phyloP scores from a whole-genome alignment of 35 echinoderm and acorn worm genomes.

The Strongylocentrotus purpuratus region DNA sequence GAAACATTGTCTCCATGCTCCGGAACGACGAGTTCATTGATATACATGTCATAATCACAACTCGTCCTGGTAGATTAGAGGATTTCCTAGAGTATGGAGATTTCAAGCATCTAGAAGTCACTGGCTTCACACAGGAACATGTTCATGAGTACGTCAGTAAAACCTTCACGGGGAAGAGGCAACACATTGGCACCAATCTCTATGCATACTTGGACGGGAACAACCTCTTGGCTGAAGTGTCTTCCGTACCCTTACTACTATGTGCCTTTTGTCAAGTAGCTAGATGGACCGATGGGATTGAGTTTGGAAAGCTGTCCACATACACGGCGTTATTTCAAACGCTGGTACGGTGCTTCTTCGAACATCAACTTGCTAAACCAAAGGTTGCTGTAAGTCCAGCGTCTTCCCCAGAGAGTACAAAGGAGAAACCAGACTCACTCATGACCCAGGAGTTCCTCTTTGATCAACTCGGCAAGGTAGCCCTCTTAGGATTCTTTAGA shows the following conservation, averaged over 20 bases:
- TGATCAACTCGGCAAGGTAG: slow-evolving; percentile 56
- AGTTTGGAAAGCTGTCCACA: slow-evolving; percentile 53
- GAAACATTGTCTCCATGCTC: slow-evolving; percentile 53
- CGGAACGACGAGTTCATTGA: slow-evolving; percentile 32
- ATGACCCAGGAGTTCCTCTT: slow-evolving; percentile 43
- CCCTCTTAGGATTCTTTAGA: slow-evolving; percentile 47
- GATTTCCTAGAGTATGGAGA: slow-evolving; percentile 52
- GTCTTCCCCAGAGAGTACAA: background rate
- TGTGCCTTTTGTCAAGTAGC: slow-evolving; percentile 52
- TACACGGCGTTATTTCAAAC: slow-evolving; percentile 25
- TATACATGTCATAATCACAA: slow-evolving; percentile 52
- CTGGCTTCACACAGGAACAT: slow-evolving; percentile 57
- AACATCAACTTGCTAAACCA: slow-evolving; percentile 48
- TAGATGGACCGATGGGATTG: slow-evolving; percentile 58
- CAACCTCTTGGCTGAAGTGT: slow-evolving; percentile 26
- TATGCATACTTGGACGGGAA: slow-evolving; percentile 47
- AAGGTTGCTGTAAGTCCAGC: background rate
- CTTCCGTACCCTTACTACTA: slow-evolving; percentile 15
- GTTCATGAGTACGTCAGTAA: slow-evolving; percentile 54
- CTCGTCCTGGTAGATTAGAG: slow-evolving; percentile 46
- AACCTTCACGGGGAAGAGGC: slow-evolving; percentile 1
- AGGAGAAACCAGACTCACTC: background rate
- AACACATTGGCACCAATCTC: slow-evolving; percentile 29
- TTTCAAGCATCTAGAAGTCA: slow-evolving; percentile 55
- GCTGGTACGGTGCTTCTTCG: slow-evolving; percentile 31